Evolutionary conservation across 2,113 vertebrate genomes (phyloP), one percentile per base, ranked within the genome.

Genomic region (Morone chrysops): DNA sequence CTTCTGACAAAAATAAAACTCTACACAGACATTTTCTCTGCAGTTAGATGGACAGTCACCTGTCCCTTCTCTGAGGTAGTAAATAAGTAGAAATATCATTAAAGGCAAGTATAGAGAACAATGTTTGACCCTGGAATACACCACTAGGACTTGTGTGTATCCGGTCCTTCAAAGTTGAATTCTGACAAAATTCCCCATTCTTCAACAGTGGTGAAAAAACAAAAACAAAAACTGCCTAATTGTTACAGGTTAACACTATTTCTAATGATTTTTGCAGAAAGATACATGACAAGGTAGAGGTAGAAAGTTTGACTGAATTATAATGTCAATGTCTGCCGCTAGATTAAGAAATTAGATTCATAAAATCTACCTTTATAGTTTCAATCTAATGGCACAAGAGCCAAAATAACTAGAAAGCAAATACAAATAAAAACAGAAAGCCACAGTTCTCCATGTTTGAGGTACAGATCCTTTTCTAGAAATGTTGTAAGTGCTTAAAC

Each of bases 61-160:
- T 72, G 68, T 93, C 87, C 83, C 83, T 92, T 94, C 87, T 93
- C 87, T 93, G 93, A 94, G 93, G 93, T 94, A 94, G 93, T 94
- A 92, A 87, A 91, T 89, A 92, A 91, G 91, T 92, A 92, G 79
- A 93, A 85, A 90, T 85, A 88, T 82, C 74, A 89, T 86, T 86
- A 92, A 89, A 91, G 81, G 88, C 86, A 84, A 89, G 69, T 80
- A 90, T 63, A 88, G 69, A 91, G 78, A 86, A 83, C 67, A 70
- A 88, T 66, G 61, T 72, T 61, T 70, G 70, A 81, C 78, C 73
- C 68, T 48, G 54, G 57, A 56, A 70, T 53, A 87, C 70, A 87
- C 78, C 51, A 78, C 75, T 51, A 40, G 57, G 45, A 75, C 68
- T 18, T 38, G 78, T 60, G 78, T 75, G 65, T 51, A 85, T 62